Evolutionary conservation across 2,797 vertebrate genomes (phyloP), one percentile per base, ranked within the genome.

Genomic region (Taeniopygia guttata): DNA sequence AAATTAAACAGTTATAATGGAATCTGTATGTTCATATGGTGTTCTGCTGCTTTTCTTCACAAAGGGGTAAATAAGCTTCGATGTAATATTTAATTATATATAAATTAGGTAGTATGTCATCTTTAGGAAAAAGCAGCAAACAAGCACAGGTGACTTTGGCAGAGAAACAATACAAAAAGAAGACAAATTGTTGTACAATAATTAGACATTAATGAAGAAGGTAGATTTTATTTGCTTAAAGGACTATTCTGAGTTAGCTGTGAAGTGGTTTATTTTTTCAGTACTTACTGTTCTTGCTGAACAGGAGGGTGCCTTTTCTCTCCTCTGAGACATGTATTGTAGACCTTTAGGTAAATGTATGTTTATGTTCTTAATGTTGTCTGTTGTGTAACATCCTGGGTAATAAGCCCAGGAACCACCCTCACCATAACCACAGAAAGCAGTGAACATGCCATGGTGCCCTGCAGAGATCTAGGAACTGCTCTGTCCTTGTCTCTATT

Each of bases 61-160:
- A 64, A 94, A 96, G 46, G 75, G 58, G 32, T 96, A 97, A 97
- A 96, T 96, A 95, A 94, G n/a, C 78, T 94, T 97, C 87, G 94
- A 97, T 69, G 83, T 97, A 97, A 97, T 96, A 97, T 96, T 97
- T 97, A 97, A 97, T 97, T 97, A 87, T 96, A 96, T 97, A 94
- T 96, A 97, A 97, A 97, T 97, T 84, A 96, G 78, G 34, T 92
- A 95, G 73, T 96, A 36, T 94, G 93, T 95, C 11, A 95, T 87
- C 68, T 87, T 26, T 94, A 94, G 76, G 89, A 93, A 92, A 94
- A 97, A 93, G 95, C 56, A 93, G 80, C 77, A 84, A 93, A 72
- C 72, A 84, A 77, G 73, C 90, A 94, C 22, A 59, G 25, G 25
- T 16, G 55, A 92, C 42, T 49, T 87, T 49, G 92, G n/a, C 49